Conservation (phyloP, 1,140 invertebrate genomes). For the Telenomus remus region DNA sequence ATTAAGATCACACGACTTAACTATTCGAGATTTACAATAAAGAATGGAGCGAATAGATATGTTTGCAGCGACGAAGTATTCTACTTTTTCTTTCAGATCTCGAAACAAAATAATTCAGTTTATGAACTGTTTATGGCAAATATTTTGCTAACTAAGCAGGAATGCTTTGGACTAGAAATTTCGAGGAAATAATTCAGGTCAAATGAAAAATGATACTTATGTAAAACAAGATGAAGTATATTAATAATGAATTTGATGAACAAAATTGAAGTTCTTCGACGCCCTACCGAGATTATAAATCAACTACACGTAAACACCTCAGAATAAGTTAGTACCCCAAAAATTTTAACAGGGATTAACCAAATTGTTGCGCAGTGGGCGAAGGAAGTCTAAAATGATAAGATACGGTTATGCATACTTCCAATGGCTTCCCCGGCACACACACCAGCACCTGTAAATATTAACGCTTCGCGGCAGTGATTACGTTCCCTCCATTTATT, state of each 20-base stretch:
- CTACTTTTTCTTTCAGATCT: too few relatives aligned
- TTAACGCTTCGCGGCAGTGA: conserved; percentile 24
- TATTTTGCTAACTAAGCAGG: too few relatives aligned
- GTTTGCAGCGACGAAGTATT: conserved; percentile 30
- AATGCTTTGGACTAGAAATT: too few relatives aligned
- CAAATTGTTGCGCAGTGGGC: conserved; percentile 26
- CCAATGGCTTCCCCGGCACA: conserved; percentile 21
- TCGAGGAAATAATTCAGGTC: too few relatives aligned
- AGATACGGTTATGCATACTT: conserved; percentile 36
- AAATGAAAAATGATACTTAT: too few relatives aligned
- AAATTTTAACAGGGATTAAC: conserved; percentile 25
- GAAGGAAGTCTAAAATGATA: conserved; percentile 35
- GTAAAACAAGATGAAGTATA: not conserved
- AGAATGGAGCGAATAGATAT: conserved; percentile 53
- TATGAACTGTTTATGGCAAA: too few relatives aligned
- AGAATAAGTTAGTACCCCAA: conserved; percentile 18
- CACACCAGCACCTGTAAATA: conserved; percentile 30
- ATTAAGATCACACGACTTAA: conserved; percentile 37
- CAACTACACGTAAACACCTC: conserved; percentile 1
- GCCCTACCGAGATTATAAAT: conserved; percentile 11
- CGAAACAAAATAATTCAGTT: too few relatives aligned
- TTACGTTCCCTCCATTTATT: conserved; percentile 22
- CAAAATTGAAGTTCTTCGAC: not conserved
- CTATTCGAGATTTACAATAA: conserved; percentile 55
- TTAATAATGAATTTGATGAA: not conserved